Percentiles rank a stretch among this genome's conserved stretches.
These are phyloP conservation scores for Heliconius hortense DNA, from an alignment of 2,888 invertebrate genomes.

Conservation along the genomic window DNA sequence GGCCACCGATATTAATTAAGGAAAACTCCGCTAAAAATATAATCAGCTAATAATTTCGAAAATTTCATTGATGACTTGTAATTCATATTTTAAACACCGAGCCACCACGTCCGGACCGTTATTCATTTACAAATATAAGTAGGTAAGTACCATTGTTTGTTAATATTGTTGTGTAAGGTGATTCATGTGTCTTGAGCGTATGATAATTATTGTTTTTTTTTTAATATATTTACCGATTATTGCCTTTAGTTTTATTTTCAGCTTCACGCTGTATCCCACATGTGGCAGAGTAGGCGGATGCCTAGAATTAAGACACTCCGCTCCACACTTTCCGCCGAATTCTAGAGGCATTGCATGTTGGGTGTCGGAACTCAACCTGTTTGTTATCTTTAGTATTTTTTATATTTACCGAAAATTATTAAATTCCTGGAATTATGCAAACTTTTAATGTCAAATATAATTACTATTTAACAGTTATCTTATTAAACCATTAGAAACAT, in stretches of 20 bases:
- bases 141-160: conserved; percentile 38
- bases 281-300: too few relatives aligned
- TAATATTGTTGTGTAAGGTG: conserved; percentile 38
- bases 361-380: too few relatives aligned
- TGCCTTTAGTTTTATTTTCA: conserved; percentile 38
- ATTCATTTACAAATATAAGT: conserved; percentile 34
- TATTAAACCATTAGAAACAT: background rate
- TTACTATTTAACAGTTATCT: background rate
- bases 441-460: conserved; percentile 23
- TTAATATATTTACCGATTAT: too few relatives aligned
- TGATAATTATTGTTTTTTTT: conserved; percentile 32
- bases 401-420: conserved; percentile 14
- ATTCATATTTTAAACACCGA: conserved; percentile 22
- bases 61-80: background rate
- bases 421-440: conserved; percentile 1
- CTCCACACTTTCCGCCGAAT: too few relatives aligned
- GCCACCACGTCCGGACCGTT: conserved; percentile 30
- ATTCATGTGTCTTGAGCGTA: conserved; percentile 41
- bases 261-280: too few relatives aligned
- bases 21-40: background rate
- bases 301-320: too few relatives aligned
- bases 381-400: conserved; percentile 36
- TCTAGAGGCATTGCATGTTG: too few relatives aligned
- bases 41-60: background rate
- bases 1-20: background rate